Percentiles rank a stretch among this genome's conserved stretches.
phyloP scores from a whole-genome alignment of 2,797 vertebrate species.

The Loriculus beryllinus region DNA sequence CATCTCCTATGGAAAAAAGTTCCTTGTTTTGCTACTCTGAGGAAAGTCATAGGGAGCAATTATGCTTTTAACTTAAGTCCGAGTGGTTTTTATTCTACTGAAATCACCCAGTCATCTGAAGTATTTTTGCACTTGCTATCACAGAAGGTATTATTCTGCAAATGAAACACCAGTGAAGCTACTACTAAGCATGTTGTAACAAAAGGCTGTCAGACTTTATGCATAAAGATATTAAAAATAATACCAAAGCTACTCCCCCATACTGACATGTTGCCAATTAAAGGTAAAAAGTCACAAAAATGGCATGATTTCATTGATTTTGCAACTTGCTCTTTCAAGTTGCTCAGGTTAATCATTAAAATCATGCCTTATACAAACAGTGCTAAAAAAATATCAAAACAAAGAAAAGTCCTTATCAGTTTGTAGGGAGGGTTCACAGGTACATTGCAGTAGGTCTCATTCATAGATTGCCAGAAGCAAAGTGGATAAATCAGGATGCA shows the following conservation, averaged over 20 bases:
- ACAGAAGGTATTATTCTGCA: neutral
- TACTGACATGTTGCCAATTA: neutral
- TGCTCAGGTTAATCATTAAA: neutral
- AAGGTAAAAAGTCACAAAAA: neutral
- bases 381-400: neutral
- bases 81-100: neutral
- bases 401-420: neutral
- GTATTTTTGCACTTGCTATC: neutral
- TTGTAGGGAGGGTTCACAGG: neutral
- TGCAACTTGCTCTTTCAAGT: neutral
- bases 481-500: neutral
- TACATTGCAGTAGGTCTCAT: neutral
- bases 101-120: neutral
- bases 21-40: neutral
- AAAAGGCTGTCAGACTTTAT: neutral
- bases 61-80: neutral
- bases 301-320: neutral
- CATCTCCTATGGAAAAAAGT: neutral
- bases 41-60: neutral
- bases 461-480: neutral
- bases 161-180: neutral
- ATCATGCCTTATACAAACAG: neutral
- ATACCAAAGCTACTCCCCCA: neutral
- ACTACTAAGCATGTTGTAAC: neutral
- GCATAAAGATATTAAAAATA: neutral